Base-by-base conservation (phyloP, 2,113 vertebrate genomes). In the Sylvia atricapilla region DNA sequence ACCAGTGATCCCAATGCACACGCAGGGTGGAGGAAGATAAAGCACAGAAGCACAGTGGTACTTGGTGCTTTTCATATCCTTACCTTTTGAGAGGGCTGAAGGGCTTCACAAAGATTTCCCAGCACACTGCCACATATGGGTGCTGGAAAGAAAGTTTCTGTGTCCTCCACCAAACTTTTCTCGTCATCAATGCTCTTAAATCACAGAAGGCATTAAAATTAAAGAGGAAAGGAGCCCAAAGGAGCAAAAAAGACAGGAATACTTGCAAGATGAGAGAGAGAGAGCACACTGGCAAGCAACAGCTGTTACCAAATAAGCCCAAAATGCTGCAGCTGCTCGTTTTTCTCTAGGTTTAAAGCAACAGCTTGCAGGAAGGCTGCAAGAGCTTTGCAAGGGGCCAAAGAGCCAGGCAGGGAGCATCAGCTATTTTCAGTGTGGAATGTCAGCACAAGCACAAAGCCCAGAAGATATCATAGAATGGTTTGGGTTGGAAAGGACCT, bases 1-100 rank as follows among this genome's bases (percentile, higher is more conserved):
- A 50, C 13, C 27, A 35, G 7, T 2, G 16, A n/a, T 8, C 5
- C 11, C 13, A 4, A 1, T 1, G 70, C 19, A 33, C 0, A 0
- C 1, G 0, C 3, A 56, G n/a, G 8, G 5, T 20, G 10, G 24
- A 59, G 18, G n/a, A 74, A 83, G 33, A 31, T 15, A 76, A 80
- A 53, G 27, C 18, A 69, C 35, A 59, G 24, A 12, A 68, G 4
- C 20, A 25, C 0, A 0, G 30, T 10, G 7, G 8, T 14, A 53
- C 28, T 43, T 24, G 11, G 2, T 33, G 27, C 19, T 72, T 60
- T 56, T 30, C 18, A 67, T 64, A 55, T 37, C 14, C 64, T 89
- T 50, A 47, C 37, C 39, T 74, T 50, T 39, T 77, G 20, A 39
- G 3, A n/a, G 22, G 17, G 8, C 44, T 74, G 39, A 80, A 66